Percentiles rank a stretch among this genome's conserved stretches.
These are phyloP conservation scores for Clarias gariepinus DNA, from an alignment of 2,113 vertebrate species.

Conservation along the genomic window DNA sequence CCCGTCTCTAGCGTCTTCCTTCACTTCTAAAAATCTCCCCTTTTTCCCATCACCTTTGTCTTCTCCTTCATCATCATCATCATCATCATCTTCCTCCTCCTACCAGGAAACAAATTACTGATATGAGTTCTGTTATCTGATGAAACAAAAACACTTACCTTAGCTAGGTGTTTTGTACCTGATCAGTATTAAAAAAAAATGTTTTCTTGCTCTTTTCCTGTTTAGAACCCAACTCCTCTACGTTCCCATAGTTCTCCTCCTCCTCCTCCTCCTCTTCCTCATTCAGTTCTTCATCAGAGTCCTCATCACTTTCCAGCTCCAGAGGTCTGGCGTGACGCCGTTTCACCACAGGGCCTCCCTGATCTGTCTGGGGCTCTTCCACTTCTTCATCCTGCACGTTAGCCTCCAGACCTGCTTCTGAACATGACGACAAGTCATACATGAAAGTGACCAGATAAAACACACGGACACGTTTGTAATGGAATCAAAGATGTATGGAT, in stretches of 20 bases:
- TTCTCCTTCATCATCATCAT: constrained; percentile 45
- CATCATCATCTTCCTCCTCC: constrained; percentile 2
- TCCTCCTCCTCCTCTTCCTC: constrained; percentile 76
- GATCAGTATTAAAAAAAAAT: constrained; percentile 55
- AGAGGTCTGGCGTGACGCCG: constrained; percentile 84
- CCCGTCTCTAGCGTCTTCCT: not conserved
- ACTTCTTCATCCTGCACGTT: constrained; percentile 63
- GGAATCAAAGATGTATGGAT: not conserved
- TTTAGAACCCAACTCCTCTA: constrained; percentile 61
- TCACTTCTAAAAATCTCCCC: constrained; percentile 58
- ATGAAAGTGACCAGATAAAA: not conserved
- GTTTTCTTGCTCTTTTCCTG: constrained; percentile 69
- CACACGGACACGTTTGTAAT: too few relatives aligned
- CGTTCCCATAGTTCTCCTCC: constrained; percentile 74
- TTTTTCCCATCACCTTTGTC: constrained; percentile 27
- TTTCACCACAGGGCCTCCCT: constrained; percentile 70
- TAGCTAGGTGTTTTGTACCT: constrained; percentile 62
- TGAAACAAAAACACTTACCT: not conserved
- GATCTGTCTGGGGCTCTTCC: constrained; percentile 72
- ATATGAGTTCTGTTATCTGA: not conserved
- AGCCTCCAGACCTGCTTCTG: constrained; percentile 74
- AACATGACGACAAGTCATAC: constrained; percentile 8
- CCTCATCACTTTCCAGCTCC: constrained; percentile 88
- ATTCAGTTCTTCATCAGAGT: constrained; percentile 67
- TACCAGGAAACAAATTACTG: constrained; percentile 24